phyloP scores from a whole-genome alignment of 2,113 vertebrate species.

The Crotalus helleri region DNA sequence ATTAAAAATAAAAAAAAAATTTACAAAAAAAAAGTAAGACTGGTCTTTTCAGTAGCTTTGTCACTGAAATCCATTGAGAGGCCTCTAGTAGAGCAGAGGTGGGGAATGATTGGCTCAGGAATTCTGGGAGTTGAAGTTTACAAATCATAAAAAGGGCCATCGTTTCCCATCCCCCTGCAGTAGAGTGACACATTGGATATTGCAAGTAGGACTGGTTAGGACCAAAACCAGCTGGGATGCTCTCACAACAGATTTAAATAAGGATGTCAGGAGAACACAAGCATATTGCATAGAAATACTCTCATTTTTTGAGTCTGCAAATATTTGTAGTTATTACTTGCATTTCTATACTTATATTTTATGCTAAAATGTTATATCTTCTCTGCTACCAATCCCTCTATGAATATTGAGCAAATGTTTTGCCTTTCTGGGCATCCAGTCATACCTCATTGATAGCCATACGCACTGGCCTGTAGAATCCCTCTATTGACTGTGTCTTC shows the following conservation, averaged over 20 bases:
- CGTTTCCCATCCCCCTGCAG: no score
- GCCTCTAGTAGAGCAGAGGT: not conserved
- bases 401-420: not conserved
- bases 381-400: not conserved
- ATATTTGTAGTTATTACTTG: not conserved
- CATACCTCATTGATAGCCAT: conserved; percentile 36
- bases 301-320: no score
- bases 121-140: no score
- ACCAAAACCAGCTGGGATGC: not conserved
- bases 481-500: conserved; percentile 37
- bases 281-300: not conserved
- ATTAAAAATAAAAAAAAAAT: no score
- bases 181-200: not conserved
- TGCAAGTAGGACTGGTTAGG: not conserved
- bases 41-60: not conserved
- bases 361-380: not conserved
- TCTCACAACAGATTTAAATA: not conserved
- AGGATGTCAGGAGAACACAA: not conserved
- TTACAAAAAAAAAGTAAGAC: not conserved
- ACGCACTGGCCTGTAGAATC: conserved; percentile 38
- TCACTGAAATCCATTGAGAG: not conserved
- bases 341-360: not conserved
- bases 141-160: no score
- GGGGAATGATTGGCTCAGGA: no score
- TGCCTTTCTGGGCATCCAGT: not conserved